phyloP scores from a whole-genome alignment of 2,888 invertebrate species.

The Ochropacha duplaris region DNA sequence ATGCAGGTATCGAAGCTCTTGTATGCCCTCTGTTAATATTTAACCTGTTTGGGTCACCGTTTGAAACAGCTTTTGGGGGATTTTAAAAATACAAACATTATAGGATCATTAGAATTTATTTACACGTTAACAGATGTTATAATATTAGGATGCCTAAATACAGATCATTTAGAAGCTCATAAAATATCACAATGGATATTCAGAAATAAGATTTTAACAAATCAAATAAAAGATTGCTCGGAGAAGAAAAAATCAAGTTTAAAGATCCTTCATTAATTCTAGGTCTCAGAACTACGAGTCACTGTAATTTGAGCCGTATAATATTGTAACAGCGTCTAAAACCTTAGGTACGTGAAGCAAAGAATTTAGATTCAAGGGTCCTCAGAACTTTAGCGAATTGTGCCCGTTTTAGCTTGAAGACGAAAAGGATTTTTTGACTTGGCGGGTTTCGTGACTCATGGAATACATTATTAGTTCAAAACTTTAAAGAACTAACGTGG shows the following conservation, averaged over 20 bases:
- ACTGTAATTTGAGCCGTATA: slow-evolving; percentile 27
- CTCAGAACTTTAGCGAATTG: neutral
- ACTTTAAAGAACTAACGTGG: neutral
- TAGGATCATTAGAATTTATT: too few species aligned
- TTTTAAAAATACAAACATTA: neutral
- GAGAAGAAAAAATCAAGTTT: slow-evolving; percentile 22
- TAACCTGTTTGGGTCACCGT: slow-evolving; percentile 18
- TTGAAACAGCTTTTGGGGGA: slow-evolving; percentile 1
- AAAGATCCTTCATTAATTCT: slow-evolving; percentile 32
- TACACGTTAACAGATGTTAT: neutral
- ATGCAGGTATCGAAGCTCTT: slow-evolving; percentile 41
- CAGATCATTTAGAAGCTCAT: neutral
- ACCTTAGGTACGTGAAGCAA: slow-evolving; percentile 8
- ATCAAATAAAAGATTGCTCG: slow-evolving; percentile 20
- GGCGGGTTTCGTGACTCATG: neutral
- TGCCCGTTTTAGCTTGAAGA: neutral
- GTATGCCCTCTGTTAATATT: slow-evolving; percentile 27
- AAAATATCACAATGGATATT: slow-evolving; percentile 9
- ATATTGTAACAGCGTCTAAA: slow-evolving; percentile 27
- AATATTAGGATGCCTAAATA: neutral
- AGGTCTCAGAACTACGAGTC: slow-evolving; percentile 28
- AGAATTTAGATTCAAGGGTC: neutral
- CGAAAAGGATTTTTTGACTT: neutral
- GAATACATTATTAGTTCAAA: neutral
- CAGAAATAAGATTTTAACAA: slow-evolving; percentile 21